Percentiles rank a stretch among this genome's conserved stretches.
Evolutionary conservation across 2,797 vertebrate genomes (phyloP).

Genomic region (Sebastes trivittatus): DNA sequence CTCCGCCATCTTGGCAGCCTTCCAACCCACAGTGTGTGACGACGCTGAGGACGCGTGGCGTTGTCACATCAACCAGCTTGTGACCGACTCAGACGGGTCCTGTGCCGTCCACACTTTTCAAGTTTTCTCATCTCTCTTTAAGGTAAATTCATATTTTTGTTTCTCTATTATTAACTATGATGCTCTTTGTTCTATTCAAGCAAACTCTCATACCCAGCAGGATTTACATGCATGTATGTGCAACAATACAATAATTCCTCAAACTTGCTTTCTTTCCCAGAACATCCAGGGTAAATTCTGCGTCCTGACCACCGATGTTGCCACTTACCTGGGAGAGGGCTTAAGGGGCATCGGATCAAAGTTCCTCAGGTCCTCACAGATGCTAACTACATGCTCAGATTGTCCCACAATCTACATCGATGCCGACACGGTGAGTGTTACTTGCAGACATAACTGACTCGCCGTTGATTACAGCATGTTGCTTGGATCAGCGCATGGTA

Average conservation of each 20-base stretch:
- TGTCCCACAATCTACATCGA: constrained; percentile 97
- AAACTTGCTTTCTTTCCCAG: constrained; percentile 66
- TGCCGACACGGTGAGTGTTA: constrained; percentile 92
- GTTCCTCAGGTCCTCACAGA: constrained; percentile 96
- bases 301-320: constrained; percentile 93
- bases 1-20: constrained; percentile 96
- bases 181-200: not conserved
- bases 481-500: not conserved
- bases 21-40: constrained; percentile 93
- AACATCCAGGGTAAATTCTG: constrained; percentile 98
- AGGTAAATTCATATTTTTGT: constrained; percentile 78
- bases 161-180: not conserved
- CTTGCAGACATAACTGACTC: not conserved
- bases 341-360: constrained; percentile 96
- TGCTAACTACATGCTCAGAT: constrained; percentile 94
- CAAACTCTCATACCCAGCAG: not conserved
- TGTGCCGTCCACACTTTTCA: constrained; percentile 98
- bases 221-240: not conserved
- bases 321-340: constrained; percentile 94
- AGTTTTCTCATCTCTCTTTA: constrained; percentile 96
- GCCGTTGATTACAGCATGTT: not conserved
- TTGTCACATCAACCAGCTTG: constrained; percentile 94
- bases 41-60: constrained; percentile 97
- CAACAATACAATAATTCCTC: not conserved
- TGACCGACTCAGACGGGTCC: constrained; percentile 94